These are phyloP conservation scores for Maccullochella peelii DNA, from an alignment of 2,113 vertebrate genomes.

Conservation along the genomic window DNA sequence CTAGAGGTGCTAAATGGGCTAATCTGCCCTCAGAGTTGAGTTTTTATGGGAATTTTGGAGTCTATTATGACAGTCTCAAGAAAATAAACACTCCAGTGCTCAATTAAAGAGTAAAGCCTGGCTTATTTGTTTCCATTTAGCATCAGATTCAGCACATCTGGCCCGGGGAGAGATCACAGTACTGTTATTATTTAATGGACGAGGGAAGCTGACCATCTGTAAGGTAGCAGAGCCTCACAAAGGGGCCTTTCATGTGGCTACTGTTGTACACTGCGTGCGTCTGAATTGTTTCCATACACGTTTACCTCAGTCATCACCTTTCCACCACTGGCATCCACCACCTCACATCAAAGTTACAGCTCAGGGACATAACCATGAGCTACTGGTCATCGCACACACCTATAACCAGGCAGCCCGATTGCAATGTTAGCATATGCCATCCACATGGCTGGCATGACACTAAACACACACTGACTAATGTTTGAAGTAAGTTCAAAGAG, in stretches of 20 bases:
- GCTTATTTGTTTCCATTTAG: slow-evolving; percentile 68
- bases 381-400: slow-evolving; percentile 79
- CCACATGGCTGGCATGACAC: slow-evolving; percentile 91
- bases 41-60: slow-evolving; percentile 68
- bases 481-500: slow-evolving; percentile 87
- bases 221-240: slow-evolving; percentile 82
- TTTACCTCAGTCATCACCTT: slow-evolving; percentile 75
- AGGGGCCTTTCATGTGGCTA: slow-evolving; percentile 88
- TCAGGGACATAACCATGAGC: slow-evolving; percentile 85
- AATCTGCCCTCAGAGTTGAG: slow-evolving; percentile 69
- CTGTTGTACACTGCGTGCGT: slow-evolving; percentile 79
- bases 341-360: slow-evolving; percentile 86
- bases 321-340: slow-evolving; percentile 51
- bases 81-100: slow-evolving; percentile 74
- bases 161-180: slow-evolving; percentile 64
- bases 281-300: slow-evolving; percentile 85
- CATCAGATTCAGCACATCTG: slow-evolving; percentile 78
- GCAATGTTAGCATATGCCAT: slow-evolving; percentile 88
- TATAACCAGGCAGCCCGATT: slow-evolving; percentile 77
- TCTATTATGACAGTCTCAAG: slow-evolving; percentile 71
- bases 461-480: slow-evolving; percentile 83
- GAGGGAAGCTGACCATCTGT: slow-evolving; percentile 84
- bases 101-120: slow-evolving; percentile 71
- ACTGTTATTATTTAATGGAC: slow-evolving; percentile 80
- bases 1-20: slow-evolving; percentile 78